Conservation (phyloP, 2,888 invertebrate species). For the Amphiduros pacificus region DNA sequence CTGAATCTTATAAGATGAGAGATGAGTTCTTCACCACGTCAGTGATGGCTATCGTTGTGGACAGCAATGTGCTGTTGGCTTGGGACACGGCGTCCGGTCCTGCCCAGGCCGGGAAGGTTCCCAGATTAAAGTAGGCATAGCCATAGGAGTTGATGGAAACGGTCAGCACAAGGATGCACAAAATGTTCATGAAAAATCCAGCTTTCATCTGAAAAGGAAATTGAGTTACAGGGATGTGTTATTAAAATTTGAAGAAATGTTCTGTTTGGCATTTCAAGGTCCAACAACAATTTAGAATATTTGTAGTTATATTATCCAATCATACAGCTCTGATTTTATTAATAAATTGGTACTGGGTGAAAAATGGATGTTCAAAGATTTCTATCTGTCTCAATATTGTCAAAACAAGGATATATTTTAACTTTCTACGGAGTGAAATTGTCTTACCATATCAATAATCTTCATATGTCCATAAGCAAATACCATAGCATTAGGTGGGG, state of each 20-base stretch:
- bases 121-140: constrained; percentile 37
- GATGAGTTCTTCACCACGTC: not conserved
- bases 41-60: not conserved
- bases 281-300: too few relatives aligned
- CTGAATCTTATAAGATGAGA: not conserved
- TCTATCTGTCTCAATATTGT: too few relatives aligned
- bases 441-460: constrained; percentile 58
- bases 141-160: constrained; percentile 47
- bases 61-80: too few relatives aligned
- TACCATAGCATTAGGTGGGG: constrained; percentile 92
- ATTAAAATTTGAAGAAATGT: too few relatives aligned
- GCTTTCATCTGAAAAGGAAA: constrained; percentile 38
- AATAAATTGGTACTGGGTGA: too few relatives aligned
- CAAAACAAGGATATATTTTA: too few relatives aligned
- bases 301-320: too few relatives aligned
- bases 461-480: constrained; percentile 65
- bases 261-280: too few relatives aligned
- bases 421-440: not conserved
- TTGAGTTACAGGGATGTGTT: not conserved
- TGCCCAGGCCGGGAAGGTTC: constrained; percentile 40
- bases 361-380: too few relatives aligned
- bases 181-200: constrained; percentile 43
- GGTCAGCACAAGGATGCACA: constrained; percentile 38
- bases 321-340: too few relatives aligned
- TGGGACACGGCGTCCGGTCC: too few relatives aligned